phyloP scores from a whole-genome alignment of 2,113 vertebrate genomes.

The Odocoileus virginianus region DNA sequence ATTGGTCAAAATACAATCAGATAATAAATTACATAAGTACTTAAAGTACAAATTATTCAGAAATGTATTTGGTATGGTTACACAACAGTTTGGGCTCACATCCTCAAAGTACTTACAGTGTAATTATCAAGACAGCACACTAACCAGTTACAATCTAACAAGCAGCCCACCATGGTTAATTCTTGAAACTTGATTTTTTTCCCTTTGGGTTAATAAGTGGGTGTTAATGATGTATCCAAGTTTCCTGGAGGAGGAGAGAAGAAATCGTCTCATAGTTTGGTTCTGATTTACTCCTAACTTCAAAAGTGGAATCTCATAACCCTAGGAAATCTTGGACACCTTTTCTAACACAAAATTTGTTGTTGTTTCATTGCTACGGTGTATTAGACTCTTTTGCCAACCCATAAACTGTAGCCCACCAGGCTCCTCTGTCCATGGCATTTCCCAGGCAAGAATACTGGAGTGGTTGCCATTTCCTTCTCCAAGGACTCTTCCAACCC shows the following conservation, averaged over 20 bases:
- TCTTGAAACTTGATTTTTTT: not conserved
- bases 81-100: not conserved
- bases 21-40: not conserved
- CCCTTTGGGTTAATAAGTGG: not conserved
- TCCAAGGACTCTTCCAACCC: not conserved
- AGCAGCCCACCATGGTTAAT: not conserved
- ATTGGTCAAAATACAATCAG: not conserved
- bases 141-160: not conserved
- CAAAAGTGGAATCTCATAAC: not conserved
- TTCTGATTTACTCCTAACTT: slow-evolving; percentile 1
- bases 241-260: not conserved
- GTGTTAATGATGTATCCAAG: not conserved
- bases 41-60: not conserved
- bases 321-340: not conserved
- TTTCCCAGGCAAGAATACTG: not conserved
- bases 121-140: not conserved
- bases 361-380: not conserved
- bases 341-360: slow-evolving; percentile 11
- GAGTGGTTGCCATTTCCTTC: not conserved
- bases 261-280: not conserved
- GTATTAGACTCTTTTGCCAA: not conserved
- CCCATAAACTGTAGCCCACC: not conserved
- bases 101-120: not conserved
- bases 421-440: not conserved
- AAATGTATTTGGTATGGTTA: not conserved